These are phyloP conservation scores for Origma solitaria DNA, from an alignment of 2,113 vertebrate genomes.

Conservation along the genomic window DNA sequence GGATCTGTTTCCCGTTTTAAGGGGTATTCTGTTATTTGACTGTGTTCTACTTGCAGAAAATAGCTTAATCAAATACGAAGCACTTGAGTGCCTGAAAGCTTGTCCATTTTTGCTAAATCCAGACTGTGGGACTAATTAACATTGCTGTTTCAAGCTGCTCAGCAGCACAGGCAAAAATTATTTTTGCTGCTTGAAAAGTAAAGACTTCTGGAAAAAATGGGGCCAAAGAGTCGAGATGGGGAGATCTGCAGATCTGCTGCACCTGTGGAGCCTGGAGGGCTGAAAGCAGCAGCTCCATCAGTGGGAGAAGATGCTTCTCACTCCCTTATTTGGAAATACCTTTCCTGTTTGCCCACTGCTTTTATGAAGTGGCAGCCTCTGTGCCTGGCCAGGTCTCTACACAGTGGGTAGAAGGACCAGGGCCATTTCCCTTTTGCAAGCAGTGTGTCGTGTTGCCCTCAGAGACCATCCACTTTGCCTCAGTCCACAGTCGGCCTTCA, in stretches of 20 bases:
- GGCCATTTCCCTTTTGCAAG: background rate
- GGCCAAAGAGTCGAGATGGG: background rate
- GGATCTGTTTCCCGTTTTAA: constrained; percentile 11
- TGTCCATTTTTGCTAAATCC: constrained; percentile 12
- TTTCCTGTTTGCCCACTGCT: background rate
- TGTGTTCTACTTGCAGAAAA: constrained; percentile 25
- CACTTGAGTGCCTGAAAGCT: constrained; percentile 10
- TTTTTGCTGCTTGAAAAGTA: background rate
- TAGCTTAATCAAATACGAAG: constrained; percentile 27
- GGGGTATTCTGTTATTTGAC: constrained; percentile 6
- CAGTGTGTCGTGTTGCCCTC: background rate
- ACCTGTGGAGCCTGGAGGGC: background rate
- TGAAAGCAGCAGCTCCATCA: background rate
- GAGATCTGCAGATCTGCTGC: background rate
- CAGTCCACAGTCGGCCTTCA: background rate
- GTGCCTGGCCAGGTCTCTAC: background rate
- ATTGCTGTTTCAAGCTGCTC: background rate
- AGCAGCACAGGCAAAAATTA: background rate
- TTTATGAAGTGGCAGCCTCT: background rate
- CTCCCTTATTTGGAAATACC: background rate
- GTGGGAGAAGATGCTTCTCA: background rate
- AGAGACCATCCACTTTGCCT: background rate
- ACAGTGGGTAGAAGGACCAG: background rate
- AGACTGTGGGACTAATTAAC: constrained; percentile 38
- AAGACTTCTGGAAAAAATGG: background rate